phyloP scores from a whole-genome alignment of 2,797 vertebrate genomes.

The Oreonectes daqikongensis region DNA sequence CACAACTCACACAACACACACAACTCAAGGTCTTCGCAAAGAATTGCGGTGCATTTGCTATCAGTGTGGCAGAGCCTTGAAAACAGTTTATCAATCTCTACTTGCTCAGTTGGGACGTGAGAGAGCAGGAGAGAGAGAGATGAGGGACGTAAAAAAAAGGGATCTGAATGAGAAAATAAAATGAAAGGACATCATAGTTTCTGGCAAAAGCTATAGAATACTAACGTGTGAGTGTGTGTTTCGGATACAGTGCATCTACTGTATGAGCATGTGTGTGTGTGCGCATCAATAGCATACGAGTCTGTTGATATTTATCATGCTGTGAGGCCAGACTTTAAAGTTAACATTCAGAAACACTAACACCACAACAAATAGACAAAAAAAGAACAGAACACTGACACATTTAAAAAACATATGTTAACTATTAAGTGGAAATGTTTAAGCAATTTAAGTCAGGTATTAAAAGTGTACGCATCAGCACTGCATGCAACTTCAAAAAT shows the following conservation, averaged over 20 bases:
- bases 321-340: background rate
- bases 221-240: background rate
- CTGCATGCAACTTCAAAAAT: background rate
- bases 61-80: conserved; percentile 37
- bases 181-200: conserved; percentile 8
- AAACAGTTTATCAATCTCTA: conserved; percentile 36
- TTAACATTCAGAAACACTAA: background rate
- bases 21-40: conserved; percentile 37
- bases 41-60: conserved; percentile 26
- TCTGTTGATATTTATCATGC: background rate
- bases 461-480: background rate
- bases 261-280: background rate
- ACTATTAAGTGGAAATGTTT: conserved; percentile 17
- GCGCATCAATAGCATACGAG: conserved; percentile 11
- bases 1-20: background rate
- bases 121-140: conserved; percentile 1
- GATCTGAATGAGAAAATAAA: conserved; percentile 1
- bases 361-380: conserved; percentile 31
- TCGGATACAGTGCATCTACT: conserved; percentile 21
- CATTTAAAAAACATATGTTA: conserved; percentile 9
- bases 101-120: conserved; percentile 9
- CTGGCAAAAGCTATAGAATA: background rate
- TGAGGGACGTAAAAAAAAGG: background rate
- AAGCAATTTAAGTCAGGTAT: conserved; percentile 18
- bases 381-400: conserved; percentile 17